phyloP scores from a whole-genome alignment of 2,113 vertebrate genomes.

The Thryonomys swinderianus region DNA sequence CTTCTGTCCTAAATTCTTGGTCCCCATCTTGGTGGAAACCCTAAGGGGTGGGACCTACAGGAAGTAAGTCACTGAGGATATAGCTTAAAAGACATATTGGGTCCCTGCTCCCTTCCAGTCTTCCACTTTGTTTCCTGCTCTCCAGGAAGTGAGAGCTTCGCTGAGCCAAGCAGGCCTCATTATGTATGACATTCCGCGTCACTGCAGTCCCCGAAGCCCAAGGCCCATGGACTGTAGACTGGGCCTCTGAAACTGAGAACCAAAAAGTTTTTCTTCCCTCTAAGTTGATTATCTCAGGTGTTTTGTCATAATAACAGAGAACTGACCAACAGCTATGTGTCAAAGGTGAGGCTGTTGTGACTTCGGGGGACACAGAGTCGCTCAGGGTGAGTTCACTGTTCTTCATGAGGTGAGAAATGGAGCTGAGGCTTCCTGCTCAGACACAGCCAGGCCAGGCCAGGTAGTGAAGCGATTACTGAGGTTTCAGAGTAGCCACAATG shows the following conservation, averaged over 20 bases:
- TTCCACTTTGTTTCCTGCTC: neutral
- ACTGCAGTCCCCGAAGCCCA: neutral
- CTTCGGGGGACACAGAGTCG: neutral
- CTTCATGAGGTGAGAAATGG: constrained; percentile 54
- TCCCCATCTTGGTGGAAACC: too few relatives aligned
- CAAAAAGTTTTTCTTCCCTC: neutral
- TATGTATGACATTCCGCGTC: neutral
- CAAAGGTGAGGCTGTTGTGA: neutral
- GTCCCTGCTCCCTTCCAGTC: too few relatives aligned
- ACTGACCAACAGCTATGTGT: neutral
- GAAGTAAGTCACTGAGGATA: too few relatives aligned
- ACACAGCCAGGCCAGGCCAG: neutral
- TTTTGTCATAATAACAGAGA: neutral
- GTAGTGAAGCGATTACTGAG: constrained; percentile 57
- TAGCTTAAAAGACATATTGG: too few relatives aligned
- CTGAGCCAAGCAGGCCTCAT: too few relatives aligned
- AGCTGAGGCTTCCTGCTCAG: constrained; percentile 44
- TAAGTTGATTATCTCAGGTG: neutral
- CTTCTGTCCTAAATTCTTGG: neutral
- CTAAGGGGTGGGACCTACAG: too few relatives aligned
- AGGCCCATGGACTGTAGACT: neutral
- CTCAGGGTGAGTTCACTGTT: constrained; percentile 33
- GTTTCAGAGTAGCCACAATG: constrained; percentile 63
- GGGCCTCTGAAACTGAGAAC: neutral
- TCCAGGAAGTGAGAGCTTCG: neutral